A percentile compares a stretch with the other conserved stretches of the same genome.
Evolutionary conservation across 2,888 invertebrate species (phyloP).

Genomic region (Rhingia campestris): DNA sequence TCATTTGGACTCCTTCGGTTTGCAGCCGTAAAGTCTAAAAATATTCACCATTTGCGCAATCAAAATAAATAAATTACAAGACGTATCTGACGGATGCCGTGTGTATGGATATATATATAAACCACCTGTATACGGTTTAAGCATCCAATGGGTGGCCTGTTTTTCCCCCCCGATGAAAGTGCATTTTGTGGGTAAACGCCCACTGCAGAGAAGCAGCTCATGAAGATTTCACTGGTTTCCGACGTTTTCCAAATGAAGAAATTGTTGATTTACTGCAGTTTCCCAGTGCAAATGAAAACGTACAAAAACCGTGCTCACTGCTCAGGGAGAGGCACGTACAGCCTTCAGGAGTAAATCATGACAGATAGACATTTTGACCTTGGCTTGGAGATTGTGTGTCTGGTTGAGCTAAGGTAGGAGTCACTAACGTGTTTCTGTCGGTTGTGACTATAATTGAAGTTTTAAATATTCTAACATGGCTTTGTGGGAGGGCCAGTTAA

Average conservation of each 20-base stretch:
- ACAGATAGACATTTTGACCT: constrained; percentile 6
- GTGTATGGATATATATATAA: constrained; percentile 3
- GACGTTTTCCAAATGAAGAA: constrained; percentile 2
- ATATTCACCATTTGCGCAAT: constrained; percentile 31
- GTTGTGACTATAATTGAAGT: too few relatives aligned
- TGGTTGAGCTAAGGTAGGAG: background rate
- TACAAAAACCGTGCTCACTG: constrained; percentile 2
- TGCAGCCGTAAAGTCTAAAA: constrained; percentile 4
- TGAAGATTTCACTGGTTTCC: constrained; percentile 7
- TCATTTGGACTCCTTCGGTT: background rate
- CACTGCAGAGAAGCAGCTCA: background rate
- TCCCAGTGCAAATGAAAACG: background rate
- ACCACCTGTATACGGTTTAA: constrained; percentile 12
- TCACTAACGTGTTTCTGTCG: background rate
- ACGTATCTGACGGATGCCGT: background rate
- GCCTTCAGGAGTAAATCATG: background rate
- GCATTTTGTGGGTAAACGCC: background rate
- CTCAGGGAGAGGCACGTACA: background rate
- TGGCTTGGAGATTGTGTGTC: background rate
- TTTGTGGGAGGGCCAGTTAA: too few relatives aligned
- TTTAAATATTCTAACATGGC: too few relatives aligned
- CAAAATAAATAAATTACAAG: constrained; percentile 13
- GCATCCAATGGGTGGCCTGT: background rate
- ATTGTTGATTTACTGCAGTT: background rate
- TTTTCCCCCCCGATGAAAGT: background rate